Base-by-base conservation (phyloP, 2,113 vertebrate species). In the Myotis yumanensis region DNA sequence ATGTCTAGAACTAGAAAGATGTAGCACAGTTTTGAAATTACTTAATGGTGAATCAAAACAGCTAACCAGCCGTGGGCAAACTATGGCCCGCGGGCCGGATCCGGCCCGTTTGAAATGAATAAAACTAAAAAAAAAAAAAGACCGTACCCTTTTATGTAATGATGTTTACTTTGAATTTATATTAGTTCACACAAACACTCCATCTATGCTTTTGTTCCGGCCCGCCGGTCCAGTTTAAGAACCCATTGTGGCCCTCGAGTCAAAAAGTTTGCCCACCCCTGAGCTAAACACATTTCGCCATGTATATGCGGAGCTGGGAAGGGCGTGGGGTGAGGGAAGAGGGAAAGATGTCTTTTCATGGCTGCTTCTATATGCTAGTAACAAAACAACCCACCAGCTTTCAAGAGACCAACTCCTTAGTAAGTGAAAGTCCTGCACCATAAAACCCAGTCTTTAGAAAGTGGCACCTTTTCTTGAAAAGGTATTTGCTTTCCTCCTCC, bases 401-500 rank as follows among this genome's bases (percentile, higher is more conserved):
- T 71, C n/a, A 66, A 72, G 54, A 89, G 28, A 81, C 35, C 25
- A 52, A 37, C 12, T 85, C 25, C 48, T 95, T 40, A 28, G 32
- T 43, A 96, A 71, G 62, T 16, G 37, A 40, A 73, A 79, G 15
- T 54, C 76, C n/a, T 69, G 15, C 14, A 15, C 25, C 32, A 28
- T 75, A 37, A 84, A 57, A 66, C 85, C n/a, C 93, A 37, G 35
- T 54, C 62, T 80, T 88, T 23, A 37, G 52, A 71, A 92, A 92
- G 95, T 40, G 18, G 46, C 22, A 71, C 82, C 86, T 95, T 92
- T 93, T 59, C 35, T 80, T 18, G 28, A 77, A 68, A 79, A 94
- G 75, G 51, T 35, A 37, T 93, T 90, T 95, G 43, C 87, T 93
- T 59, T 68, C 71, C 89, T 71, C 32, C 14, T 43, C 89, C 89